phyloP scores from a whole-genome alignment of 2,888 invertebrate genomes.

The Dasypolia templi region DNA sequence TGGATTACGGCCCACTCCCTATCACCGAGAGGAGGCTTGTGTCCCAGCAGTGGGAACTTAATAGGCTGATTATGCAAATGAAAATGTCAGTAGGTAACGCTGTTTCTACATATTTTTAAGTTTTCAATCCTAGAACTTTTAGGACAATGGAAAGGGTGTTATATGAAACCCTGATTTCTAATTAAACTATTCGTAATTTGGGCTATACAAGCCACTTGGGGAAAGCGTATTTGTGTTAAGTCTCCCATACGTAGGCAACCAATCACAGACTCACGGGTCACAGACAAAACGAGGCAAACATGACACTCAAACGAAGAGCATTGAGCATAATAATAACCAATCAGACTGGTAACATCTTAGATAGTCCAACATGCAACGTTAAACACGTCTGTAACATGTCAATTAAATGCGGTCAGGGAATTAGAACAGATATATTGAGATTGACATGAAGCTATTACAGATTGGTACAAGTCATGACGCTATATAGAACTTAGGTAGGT shows the following conservation, averaged over 20 bases:
- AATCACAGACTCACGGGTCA: conserved; percentile 16
- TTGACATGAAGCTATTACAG: conserved; percentile 42
- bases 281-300: conserved; percentile 21
- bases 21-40: too few species aligned
- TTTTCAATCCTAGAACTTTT: not conserved
- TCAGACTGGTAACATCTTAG: conserved; percentile 27
- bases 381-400: conserved; percentile 41
- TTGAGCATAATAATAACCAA: conserved; percentile 54
- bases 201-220: not conserved
- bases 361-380: conserved; percentile 28
- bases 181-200: not conserved
- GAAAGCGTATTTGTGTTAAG: not conserved
- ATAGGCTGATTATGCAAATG: too few species aligned
- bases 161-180: not conserved
- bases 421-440: conserved; percentile 48
- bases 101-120: not conserved
- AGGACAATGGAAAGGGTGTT: not conserved
- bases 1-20: too few species aligned
- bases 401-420: conserved; percentile 54
- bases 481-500: not conserved
- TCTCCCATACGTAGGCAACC: not conserved
- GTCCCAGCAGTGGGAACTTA: too few species aligned
- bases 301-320: conserved; percentile 31
- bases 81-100: not conserved
- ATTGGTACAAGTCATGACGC: conserved; percentile 18